Conservation (phyloP, 2,113 vertebrate genomes). For the Brachypteracias leptosomus region DNA sequence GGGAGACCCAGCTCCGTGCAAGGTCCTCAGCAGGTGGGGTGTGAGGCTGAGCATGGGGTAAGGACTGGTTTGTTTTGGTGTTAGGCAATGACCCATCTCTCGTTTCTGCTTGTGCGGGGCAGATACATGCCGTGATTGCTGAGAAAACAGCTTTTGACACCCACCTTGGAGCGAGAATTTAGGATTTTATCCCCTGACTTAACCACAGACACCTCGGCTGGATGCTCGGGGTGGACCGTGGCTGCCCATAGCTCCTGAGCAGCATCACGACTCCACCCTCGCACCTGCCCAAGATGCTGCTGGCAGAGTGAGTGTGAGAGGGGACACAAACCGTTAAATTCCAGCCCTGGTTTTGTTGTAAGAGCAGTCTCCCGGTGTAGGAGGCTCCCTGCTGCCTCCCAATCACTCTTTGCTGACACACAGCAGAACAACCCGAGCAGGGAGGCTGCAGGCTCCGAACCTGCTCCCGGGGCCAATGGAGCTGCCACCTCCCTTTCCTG, state of each 20-base stretch:
- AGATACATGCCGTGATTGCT: fast-evolving
- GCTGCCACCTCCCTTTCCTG: neutral
- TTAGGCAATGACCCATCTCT: fast-evolving
- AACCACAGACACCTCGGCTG: fast-evolving
- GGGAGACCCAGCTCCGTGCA: neutral
- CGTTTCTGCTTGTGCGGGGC: neutral
- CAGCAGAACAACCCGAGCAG: neutral
- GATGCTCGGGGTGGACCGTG: neutral
- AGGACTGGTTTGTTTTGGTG: fast-evolving
- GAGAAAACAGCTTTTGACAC: neutral
- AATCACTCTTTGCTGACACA: neutral
- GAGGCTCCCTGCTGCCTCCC: neutral
- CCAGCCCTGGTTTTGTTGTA: neutral
- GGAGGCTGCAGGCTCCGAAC: neutral
- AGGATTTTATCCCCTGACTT: neutral
- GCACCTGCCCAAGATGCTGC: neutral
- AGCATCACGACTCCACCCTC: neutral
- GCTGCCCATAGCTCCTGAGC: neutral
- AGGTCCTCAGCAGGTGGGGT: fast-evolving
- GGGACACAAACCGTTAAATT: neutral
- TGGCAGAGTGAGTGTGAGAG: fast-evolving
- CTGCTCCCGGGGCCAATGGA: neutral
- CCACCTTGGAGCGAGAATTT: neutral
- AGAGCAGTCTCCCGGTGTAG: neutral
- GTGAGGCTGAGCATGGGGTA: fast-evolving